phyloP scores from a whole-genome alignment of 2,113 vertebrate species.

The Dissostichus mawsoni region DNA sequence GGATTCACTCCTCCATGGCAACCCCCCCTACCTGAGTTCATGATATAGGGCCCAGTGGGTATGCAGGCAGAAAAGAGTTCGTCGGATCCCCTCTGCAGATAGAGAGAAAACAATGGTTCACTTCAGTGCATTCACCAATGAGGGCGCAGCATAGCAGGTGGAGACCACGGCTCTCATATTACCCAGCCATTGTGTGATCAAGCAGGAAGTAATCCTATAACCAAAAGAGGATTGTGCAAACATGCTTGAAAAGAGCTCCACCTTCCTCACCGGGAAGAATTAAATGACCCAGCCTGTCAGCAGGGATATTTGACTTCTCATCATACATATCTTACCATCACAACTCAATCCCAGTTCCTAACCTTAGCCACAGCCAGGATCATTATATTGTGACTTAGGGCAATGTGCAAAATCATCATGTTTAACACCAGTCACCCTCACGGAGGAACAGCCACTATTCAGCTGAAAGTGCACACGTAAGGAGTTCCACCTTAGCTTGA shows the following conservation, averaged over 20 bases:
- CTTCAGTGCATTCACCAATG: conserved; percentile 56
- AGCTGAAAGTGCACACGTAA: neutral
- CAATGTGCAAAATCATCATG: neutral
- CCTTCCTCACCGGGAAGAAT: conserved; percentile 43
- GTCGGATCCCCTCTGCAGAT: conserved; percentile 95
- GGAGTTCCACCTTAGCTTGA: conserved; percentile 17
- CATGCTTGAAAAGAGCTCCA: conserved; percentile 38
- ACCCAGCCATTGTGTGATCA: conserved; percentile 68
- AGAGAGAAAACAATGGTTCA: conserved; percentile 66
- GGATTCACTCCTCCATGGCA: too few species aligned
- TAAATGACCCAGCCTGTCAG: conserved; percentile 13
- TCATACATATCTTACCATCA: neutral
- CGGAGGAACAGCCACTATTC: conserved; percentile 12
- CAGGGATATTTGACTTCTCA: conserved; percentile 16
- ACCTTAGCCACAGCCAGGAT: neutral
- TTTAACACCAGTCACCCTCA: neutral
- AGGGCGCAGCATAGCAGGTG: conserved; percentile 71
- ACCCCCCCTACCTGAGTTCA: conserved; percentile 89
- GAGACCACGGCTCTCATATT: conserved; percentile 70
- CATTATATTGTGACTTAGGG: neutral
- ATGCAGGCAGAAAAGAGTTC: conserved; percentile 98
- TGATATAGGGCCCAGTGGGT: conserved; percentile 99
- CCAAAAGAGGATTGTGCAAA: conserved; percentile 60
- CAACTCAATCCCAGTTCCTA: neutral
- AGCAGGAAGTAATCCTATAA: conserved; percentile 77